Percentiles rank a stretch among this genome's conserved stretches.
Evolutionary conservation across 2,113 vertebrate species (phyloP).

Genomic region (Cheirogaleus medius): DNA sequence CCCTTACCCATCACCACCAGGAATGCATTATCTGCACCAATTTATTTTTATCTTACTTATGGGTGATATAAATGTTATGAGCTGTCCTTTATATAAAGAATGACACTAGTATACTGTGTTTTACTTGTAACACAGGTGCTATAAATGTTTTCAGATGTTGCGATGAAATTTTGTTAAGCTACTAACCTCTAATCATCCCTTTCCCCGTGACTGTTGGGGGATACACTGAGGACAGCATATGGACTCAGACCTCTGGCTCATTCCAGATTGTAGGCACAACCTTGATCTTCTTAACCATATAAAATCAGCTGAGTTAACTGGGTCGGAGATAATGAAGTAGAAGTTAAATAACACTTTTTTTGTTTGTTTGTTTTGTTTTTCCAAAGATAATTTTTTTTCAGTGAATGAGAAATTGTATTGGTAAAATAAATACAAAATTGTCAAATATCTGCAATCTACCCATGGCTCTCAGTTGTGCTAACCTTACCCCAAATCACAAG

Average conservation of each 20-base stretch:
- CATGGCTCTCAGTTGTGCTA: not conserved
- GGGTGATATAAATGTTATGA: not conserved
- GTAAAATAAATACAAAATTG: conserved; percentile 24
- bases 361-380: not conserved
- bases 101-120: not conserved
- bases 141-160: not conserved
- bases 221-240: not conserved
- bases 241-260: not conserved
- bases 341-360: not conserved
- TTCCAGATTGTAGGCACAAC: not conserved
- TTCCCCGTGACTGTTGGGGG: not conserved
- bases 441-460: not conserved
- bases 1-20: not conserved
- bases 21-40: not conserved
- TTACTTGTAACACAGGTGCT: not conserved
- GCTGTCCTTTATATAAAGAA: not conserved
- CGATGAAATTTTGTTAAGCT: not conserved
- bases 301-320: not conserved
- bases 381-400: not conserved
- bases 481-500: not conserved
- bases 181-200: not conserved
- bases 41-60: not conserved
- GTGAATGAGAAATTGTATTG: conserved; percentile 11
- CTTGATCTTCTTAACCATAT: not conserved
- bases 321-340: not conserved